These are phyloP conservation scores for Drosophila guanche DNA, from an alignment of 1,140 invertebrate species.

Conservation along the genomic window DNA sequence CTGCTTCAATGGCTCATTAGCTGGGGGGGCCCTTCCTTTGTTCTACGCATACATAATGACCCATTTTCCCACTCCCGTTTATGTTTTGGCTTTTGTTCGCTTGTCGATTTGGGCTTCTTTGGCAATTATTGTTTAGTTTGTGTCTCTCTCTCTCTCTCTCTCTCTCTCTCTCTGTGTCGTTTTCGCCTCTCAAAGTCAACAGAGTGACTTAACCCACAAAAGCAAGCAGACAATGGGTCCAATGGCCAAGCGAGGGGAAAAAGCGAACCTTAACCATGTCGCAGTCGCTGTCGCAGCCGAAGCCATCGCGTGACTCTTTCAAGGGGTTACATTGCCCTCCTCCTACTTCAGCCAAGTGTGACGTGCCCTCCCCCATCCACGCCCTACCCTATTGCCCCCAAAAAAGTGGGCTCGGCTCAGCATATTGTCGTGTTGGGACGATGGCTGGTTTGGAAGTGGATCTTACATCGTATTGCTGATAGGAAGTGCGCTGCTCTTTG, in stretches of 20 bases:
- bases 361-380: slow-evolving; percentile 49
- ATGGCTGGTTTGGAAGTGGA: slow-evolving; percentile 20
- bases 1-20: slow-evolving; percentile 3
- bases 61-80: slow-evolving; percentile 43
- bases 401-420: slow-evolving; percentile 47
- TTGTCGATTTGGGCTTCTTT: slow-evolving; percentile 30
- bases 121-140: slow-evolving; percentile 45
- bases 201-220: slow-evolving; percentile 66
- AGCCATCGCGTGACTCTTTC: slow-evolving; percentile 70
- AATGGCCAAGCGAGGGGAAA: slow-evolving; percentile 19
- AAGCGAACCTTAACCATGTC: slow-evolving; percentile 66
- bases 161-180: slow-evolving; percentile 5
- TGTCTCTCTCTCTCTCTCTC: too few relatives aligned
- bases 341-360: slow-evolving; percentile 55
- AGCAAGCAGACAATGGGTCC: slow-evolving; percentile 38
- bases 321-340: slow-evolving; percentile 13
- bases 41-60: slow-evolving; percentile 54
- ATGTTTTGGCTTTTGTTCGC: slow-evolving; percentile 27
- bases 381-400: slow-evolving; percentile 10
- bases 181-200: slow-evolving; percentile 59
- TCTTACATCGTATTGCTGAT: slow-evolving; percentile 83
- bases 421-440: slow-evolving; percentile 40
- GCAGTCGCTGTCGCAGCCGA: not conserved
- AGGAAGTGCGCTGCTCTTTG: slow-evolving; percentile 80
- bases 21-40: not conserved